Evolutionary conservation across 2,797 vertebrate genomes (phyloP), one percentile per base, ranked within the genome.

Genomic region (Clarias platycephalus): DNA sequence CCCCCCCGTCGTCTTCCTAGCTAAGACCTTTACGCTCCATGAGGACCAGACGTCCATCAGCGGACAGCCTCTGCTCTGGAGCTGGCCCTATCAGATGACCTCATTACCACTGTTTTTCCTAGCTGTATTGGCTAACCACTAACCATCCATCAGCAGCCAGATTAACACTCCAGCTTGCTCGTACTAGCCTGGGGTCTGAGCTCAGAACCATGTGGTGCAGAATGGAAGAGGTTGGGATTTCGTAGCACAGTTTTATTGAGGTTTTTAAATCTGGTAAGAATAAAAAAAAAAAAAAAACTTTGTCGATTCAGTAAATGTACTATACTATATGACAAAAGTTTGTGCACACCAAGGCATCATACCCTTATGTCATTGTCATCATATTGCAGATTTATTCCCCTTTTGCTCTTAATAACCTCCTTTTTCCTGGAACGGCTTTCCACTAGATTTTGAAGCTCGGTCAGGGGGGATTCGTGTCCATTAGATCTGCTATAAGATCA

Each of bases 81-180:
- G 62, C 60, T 26, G 62, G 70, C 31, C 84, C 40, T 88, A 87
- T 88, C 87, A 87, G 83, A 84, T 88, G 86, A 88, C 88, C 86
- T 84, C 86, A 86, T 88, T 87, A 86, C 55, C 49, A 68, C 55
- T 53, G 87, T 80, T 85, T 81, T 71, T 83, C 78, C 72, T 83
- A 64, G 63, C 80, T 40, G 78, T 34, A 34, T 79, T 84, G 71
- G 70, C 85, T 81, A 79, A 84, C 82, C 57, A 40, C 85, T 83
- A 74, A 84, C 84, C 79, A 86, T 88, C 88, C 72, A n/a, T 88
- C 88, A 84, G 68, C 88, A 84, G 68, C 74, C 86, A 75, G 82
- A 67, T 85, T 71, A 82, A 77, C 67, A 63, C 34, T 49, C 12
- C 55, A 60, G 28, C 57, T 57, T 76, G 53, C 53, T 77, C 75